Conservation (phyloP, 2,113 vertebrate species). For the Notothenia rossii region DNA sequence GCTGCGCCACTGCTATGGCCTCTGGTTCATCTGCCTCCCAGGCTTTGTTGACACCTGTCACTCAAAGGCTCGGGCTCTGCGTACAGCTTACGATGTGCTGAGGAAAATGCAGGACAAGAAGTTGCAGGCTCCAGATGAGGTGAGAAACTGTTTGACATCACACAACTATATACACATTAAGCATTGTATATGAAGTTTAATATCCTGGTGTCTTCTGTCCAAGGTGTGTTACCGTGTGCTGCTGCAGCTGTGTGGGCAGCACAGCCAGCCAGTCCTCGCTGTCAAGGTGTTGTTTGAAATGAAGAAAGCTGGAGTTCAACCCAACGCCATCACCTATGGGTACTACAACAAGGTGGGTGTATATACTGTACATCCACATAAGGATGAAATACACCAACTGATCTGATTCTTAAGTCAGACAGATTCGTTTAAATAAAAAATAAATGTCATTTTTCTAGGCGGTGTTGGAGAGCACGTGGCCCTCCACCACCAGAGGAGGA, state of each 20-base stretch:
- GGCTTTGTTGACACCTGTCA: conserved; percentile 92
- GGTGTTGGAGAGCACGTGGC: conserved; percentile 98
- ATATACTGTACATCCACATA: background rate
- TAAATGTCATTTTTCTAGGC: conserved; percentile 81
- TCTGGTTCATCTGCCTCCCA: conserved; percentile 99
- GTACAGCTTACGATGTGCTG: conserved; percentile 94
- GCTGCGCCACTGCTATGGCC: conserved; percentile 93
- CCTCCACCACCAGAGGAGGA: conserved; percentile 94
- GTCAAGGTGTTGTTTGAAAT: conserved; percentile 97
- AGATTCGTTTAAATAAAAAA: background rate
- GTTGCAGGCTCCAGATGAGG: conserved; percentile 97
- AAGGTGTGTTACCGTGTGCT: conserved; percentile 98
- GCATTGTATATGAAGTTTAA: background rate
- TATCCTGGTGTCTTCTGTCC: conserved; percentile 8
- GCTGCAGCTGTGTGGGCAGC: conserved; percentile 98
- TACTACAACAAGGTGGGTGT: conserved; percentile 95
- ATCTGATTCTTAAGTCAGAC: background rate
- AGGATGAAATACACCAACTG: background rate
- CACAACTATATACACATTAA: background rate
- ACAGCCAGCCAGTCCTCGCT: conserved; percentile 95
- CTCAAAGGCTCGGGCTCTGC: conserved; percentile 95
- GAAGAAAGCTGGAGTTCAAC: conserved; percentile 96
- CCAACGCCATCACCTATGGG: conserved; percentile 98
- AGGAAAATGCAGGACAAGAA: conserved; percentile 96
- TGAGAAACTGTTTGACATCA: conserved; percentile 65